Percentiles rank a stretch among this genome's conserved stretches.
Evolutionary conservation across 2,888 invertebrate species (phyloP).

Genomic region (Altica lythri): DNA sequence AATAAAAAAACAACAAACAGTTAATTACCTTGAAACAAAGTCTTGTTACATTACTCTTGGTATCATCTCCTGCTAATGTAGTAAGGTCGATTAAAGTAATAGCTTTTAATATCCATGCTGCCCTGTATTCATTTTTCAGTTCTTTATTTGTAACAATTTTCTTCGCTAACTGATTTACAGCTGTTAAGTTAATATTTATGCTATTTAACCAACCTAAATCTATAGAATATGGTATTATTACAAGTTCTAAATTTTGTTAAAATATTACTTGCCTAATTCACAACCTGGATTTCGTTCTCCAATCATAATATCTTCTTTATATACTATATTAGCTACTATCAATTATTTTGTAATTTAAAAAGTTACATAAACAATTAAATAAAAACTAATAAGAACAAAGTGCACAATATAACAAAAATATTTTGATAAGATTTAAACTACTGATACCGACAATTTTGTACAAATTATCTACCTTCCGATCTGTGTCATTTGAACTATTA

Average conservation of each 20-base stretch:
- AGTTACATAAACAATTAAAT: no score
- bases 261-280: constrained; percentile 48
- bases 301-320: constrained; percentile 16
- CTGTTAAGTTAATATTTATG: constrained; percentile 62
- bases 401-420: no score
- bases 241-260: no score
- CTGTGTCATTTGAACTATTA: no score
- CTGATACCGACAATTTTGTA: no score
- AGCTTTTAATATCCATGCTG: constrained; percentile 80
- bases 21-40: constrained; percentile 81
- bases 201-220: constrained; percentile 60
- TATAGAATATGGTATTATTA: no score
- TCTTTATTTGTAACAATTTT: constrained; percentile 56
- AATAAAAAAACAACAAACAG: no score
- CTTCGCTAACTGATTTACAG: constrained; percentile 62
- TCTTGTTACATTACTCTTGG: constrained; percentile 74
- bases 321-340: no score
- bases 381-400: no score
- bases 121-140: constrained; percentile 58
- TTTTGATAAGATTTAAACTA: no score
- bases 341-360: no score
- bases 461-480: no score
- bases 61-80: constrained; percentile 85
- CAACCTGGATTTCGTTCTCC: constrained; percentile 50
- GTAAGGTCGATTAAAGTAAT: constrained; percentile 91